phyloP scores from a whole-genome alignment of 2,113 vertebrate species.

The Vulpes ferrilata region DNA sequence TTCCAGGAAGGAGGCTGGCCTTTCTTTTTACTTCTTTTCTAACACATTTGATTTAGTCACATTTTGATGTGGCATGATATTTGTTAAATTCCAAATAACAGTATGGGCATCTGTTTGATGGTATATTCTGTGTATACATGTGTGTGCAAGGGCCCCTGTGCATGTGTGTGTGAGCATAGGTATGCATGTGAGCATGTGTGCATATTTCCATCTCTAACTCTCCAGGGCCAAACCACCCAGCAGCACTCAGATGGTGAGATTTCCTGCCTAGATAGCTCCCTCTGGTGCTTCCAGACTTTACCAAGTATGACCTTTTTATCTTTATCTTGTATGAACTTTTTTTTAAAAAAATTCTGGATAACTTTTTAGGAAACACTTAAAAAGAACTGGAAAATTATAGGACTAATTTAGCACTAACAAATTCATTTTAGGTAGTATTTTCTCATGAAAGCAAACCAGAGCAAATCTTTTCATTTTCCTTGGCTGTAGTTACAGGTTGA shows the following conservation, averaged over 20 bases:
- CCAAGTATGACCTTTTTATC: not conserved
- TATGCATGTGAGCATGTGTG: not conserved
- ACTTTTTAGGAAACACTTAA: slow-evolving; percentile 43
- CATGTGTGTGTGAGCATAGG: not conserved
- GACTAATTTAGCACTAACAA: slow-evolving; percentile 33
- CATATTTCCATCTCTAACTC: not conserved
- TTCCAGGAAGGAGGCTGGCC: not conserved
- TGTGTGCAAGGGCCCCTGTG: not conserved
- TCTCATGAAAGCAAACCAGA: slow-evolving; percentile 48
- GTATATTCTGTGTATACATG: not conserved
- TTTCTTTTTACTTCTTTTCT: not conserved
- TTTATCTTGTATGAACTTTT: not conserved
- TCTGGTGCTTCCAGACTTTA: not conserved
- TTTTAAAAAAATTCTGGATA: not conserved
- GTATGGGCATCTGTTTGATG: not conserved
- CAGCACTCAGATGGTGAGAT: not conserved
- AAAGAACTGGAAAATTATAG: slow-evolving; percentile 31
- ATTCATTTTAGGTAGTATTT: slow-evolving; percentile 31
- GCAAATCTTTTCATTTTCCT: slow-evolving; percentile 41
- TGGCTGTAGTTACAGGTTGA: slow-evolving; percentile 42
- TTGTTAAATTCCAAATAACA: not conserved
- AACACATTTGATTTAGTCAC: not conserved
- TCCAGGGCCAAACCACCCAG: not conserved
- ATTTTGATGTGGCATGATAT: not conserved
- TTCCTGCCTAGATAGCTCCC: not conserved